Evolutionary conservation across 2,888 invertebrate genomes (phyloP), one percentile per base, ranked within the genome.

Genomic region (Cheilosia scutellata): DNA sequence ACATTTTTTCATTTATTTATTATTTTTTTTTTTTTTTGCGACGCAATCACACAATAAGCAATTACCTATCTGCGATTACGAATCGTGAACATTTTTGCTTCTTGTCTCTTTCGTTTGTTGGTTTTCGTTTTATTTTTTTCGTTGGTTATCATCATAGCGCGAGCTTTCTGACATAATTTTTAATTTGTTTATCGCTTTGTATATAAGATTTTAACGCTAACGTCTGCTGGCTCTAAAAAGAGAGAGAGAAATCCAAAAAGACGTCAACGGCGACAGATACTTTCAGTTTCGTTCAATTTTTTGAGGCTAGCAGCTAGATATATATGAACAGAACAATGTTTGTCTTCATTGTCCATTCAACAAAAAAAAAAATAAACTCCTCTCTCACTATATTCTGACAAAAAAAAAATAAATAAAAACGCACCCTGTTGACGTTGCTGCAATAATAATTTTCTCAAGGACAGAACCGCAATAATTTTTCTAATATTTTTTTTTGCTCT

Each of bases 41-140:
- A 79, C 83, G 83, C 75, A 80, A 84, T 80, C 80, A 80, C 60
- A 51, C 20, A 75, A 80, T 84, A 84, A 84, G 75, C 75, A 84
- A 84, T 84, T 80, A 84, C 76, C 80, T 80, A 84, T 80, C 80
- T 80, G 51, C 71, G 71, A 84, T 80, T 80, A 80, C 62, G 75
- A 76, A 76, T 80, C 42, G 20, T 68, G 51, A 40, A 62, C 72
- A 58, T 70, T 63, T 13, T 79, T 33, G 55, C 25, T 7, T 40
- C 25, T 47, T 42, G 42, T 33, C 27, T 33, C 13, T 57, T 33
- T 60, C 37, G 33, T 44, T 55, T 31, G 37, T 5, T 40, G 29
- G 29, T 51, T 33, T 53, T 37, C 7, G 49, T 76, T 47, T 55
- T 47, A 20, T 29, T 47, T 40, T 27, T 4, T 65, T 33, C n/a